phyloP scores from a whole-genome alignment of 1,140 invertebrate genomes.

The Amphibalanus amphitrite region DNA sequence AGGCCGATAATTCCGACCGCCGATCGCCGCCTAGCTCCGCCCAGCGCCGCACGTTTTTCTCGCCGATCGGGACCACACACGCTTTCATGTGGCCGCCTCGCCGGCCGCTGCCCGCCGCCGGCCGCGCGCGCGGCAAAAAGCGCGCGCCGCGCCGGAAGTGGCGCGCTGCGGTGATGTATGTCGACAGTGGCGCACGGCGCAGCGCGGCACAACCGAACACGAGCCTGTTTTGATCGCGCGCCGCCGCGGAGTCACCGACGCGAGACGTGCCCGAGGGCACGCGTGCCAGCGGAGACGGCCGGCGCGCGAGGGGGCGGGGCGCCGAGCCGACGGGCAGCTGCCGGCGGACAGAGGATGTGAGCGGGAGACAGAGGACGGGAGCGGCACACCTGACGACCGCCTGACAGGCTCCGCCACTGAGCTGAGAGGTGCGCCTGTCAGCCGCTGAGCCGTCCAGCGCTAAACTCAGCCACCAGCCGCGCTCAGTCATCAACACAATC shows the following conservation, averaged over 20 bases:
- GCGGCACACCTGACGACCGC: not conserved
- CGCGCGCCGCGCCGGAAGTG: not conserved
- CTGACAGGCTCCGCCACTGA: not conserved
- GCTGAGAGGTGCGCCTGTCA: not conserved
- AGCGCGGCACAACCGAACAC: not conserved
- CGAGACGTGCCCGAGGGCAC: not conserved
- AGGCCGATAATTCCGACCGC: not conserved
- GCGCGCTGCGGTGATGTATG: not conserved
- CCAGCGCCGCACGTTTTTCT: not conserved
- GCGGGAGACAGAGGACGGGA: not conserved
- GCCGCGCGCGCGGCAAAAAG: not conserved
- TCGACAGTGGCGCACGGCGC: not conserved
- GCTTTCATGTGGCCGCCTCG: not conserved
- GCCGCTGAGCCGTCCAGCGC: not conserved
- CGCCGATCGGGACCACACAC: not conserved
- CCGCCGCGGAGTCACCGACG: not conserved
- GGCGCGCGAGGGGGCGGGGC: not conserved
- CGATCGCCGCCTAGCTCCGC: not conserved
- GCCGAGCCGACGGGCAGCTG: not conserved
- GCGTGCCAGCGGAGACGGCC: not conserved
- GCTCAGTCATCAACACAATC: slow-evolving; percentile 3
- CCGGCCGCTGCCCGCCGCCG: no score
- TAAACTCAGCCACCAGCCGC: not conserved
- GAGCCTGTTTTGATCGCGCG: not conserved
- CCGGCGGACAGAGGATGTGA: not conserved